Evolutionary conservation across 2,797 vertebrate genomes (phyloP).

Genomic region (Adrianichthys oophorus): DNA sequence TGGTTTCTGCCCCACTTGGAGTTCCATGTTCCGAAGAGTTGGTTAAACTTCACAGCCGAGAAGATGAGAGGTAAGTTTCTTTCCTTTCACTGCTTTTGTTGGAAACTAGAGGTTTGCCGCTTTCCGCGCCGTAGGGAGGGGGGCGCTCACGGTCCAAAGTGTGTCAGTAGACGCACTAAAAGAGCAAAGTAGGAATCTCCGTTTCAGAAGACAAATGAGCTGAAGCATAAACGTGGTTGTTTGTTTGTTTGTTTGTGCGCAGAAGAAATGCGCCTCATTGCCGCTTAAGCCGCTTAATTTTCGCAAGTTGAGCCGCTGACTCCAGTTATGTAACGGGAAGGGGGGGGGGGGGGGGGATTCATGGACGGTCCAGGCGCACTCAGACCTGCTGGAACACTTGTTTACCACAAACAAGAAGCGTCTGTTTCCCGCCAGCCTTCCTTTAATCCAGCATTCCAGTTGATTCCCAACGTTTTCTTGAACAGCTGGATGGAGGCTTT

Average conservation of each 20-base stretch:
- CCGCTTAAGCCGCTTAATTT: slow-evolving; percentile 40
- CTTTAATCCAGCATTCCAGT: not conserved
- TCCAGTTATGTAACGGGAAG: slow-evolving; percentile 74
- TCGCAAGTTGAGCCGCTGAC: slow-evolving; percentile 44
- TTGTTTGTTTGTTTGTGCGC: not conserved
- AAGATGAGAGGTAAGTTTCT: slow-evolving; percentile 80
- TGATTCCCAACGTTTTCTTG: no score
- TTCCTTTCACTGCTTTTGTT: no score
- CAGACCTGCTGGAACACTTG: slow-evolving; percentile 30
- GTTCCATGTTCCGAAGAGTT: slow-evolving; percentile 65
- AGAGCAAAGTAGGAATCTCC: not conserved
- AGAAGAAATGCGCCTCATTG: slow-evolving; percentile 23
- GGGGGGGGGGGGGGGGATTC: slow-evolving; percentile 51
- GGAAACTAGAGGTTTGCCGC: no score
- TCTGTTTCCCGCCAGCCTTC: not conserved
- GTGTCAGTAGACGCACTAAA: slow-evolving; percentile 33
- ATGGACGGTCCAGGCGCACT: slow-evolving; percentile 49
- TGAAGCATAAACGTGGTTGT: no score
- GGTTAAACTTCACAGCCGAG: slow-evolving; percentile 39
- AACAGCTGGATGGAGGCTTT: not conserved
- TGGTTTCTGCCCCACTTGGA: slow-evolving; percentile 52
- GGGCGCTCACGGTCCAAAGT: slow-evolving; percentile 46
- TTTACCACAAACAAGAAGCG: slow-evolving; percentile 13
- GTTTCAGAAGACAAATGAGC: not conserved
- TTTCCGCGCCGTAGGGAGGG: slow-evolving; percentile 45